Conservation (phyloP, 2,888 invertebrate genomes). For the Myopa tessellatipennis region DNA sequence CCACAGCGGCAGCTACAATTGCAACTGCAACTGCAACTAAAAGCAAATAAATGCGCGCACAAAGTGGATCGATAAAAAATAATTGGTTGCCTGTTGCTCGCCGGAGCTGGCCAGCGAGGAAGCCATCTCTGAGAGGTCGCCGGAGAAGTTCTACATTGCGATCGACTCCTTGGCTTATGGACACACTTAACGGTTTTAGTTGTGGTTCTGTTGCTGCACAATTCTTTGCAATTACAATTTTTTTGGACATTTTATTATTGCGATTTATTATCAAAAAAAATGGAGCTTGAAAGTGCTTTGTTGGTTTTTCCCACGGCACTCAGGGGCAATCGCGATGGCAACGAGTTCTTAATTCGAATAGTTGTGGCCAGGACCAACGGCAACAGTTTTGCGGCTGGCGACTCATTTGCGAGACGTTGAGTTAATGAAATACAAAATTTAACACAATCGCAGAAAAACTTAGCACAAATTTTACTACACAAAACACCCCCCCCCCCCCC, state of each 20-base stretch:
- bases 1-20: slow-evolving; percentile 9
- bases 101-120: background rate
- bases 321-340: slow-evolving; percentile 17
- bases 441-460: too few species aligned
- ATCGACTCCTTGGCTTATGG: background rate
- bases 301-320: slow-evolving; percentile 40
- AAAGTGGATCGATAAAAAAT: slow-evolving; percentile 42
- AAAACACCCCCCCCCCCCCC: too few species aligned
- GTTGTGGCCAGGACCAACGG: background rate
- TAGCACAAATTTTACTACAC: too few species aligned
- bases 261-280: slow-evolving; percentile 22
- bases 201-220: slow-evolving; percentile 4
- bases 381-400: background rate
- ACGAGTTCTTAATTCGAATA: slow-evolving; percentile 20
- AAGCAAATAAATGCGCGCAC: slow-evolving; percentile 34
- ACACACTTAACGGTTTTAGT: slow-evolving; percentile 19
- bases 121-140: background rate
- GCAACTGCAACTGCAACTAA: slow-evolving; percentile 8
- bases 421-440: too few species aligned
- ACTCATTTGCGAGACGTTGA: background rate
- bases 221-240: slow-evolving; percentile 42
- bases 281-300: slow-evolving; percentile 16
- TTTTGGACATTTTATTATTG: slow-evolving; percentile 40
- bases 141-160: slow-evolving; percentile 6
- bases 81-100: slow-evolving; percentile 34